Conservation (phyloP, 2,888 invertebrate genomes). For the Bedellia somnulentella region DNA sequence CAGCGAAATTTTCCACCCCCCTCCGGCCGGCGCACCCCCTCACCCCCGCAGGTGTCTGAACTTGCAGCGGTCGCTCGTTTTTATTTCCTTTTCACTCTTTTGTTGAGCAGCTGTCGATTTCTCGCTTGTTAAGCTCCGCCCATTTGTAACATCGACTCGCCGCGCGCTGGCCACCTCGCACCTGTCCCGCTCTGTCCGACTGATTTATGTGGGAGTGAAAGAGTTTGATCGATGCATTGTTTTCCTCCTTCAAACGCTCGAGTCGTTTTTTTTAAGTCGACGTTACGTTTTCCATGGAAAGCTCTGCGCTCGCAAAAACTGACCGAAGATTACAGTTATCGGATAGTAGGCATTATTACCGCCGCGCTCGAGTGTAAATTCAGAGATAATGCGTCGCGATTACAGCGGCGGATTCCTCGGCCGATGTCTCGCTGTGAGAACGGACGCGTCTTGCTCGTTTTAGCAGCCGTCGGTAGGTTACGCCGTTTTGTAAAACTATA, state of each 20-base stretch:
- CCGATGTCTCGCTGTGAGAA: conserved; percentile 35
- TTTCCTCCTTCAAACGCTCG: conserved; percentile 43
- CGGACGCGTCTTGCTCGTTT: conserved; percentile 21
- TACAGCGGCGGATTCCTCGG: conserved; percentile 33
- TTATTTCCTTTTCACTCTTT: conserved; percentile 55
- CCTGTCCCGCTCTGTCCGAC: conserved; percentile 55
- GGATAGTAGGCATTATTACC: conserved; percentile 21
- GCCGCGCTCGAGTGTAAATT: conserved; percentile 25
- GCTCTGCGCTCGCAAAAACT: background rate
- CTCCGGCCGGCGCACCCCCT: no score
- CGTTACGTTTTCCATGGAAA: conserved; percentile 8
- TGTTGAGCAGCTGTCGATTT: conserved; percentile 48
- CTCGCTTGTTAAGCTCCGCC: conserved; percentile 49
- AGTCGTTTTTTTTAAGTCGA: conserved; percentile 18
- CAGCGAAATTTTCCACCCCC: no score
- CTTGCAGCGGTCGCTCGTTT: conserved; percentile 31
- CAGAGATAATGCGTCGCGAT: conserved; percentile 42
- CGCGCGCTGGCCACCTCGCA: conserved; percentile 35
- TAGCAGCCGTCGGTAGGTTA: conserved; percentile 26
- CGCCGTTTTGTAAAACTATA: conserved; percentile 48
- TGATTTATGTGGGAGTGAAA: conserved; percentile 61
- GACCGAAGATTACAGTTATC: conserved; percentile 24
- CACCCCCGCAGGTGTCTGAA: conserved; percentile 20
- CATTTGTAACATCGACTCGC: conserved; percentile 58
- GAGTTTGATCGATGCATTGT: conserved; percentile 58